phyloP scores from a whole-genome alignment of 2,797 vertebrate genomes.

The Cheirogaleus major region DNA sequence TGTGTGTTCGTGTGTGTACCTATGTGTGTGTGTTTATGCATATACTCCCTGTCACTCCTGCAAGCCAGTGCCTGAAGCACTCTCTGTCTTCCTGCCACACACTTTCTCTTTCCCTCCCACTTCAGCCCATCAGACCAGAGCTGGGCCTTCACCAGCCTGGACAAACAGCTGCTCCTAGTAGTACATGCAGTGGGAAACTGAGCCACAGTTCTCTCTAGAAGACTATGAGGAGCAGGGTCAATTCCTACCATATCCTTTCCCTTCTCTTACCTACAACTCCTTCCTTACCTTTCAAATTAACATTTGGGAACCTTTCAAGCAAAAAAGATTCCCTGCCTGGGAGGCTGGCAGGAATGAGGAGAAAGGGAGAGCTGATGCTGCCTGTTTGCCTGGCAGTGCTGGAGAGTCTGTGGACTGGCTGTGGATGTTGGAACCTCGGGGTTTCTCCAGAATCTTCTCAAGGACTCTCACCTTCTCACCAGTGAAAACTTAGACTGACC shows the following conservation, averaged over 20 bases:
- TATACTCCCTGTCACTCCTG: neutral
- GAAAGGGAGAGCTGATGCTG: fast-evolving
- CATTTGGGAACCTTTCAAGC: neutral
- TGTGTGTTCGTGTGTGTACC: no score
- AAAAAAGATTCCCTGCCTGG: neutral
- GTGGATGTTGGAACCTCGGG: neutral
- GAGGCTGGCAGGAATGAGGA: neutral
- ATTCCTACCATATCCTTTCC: neutral
- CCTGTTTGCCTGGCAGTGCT: no score
- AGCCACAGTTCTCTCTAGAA: neutral
- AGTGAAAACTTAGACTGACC: neutral
- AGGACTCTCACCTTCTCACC: neutral
- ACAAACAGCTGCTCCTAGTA: neutral
- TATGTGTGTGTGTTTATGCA: neutral
- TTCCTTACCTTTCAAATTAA: neutral
- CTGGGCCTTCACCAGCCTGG: fast-evolving
- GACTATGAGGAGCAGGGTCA: neutral
- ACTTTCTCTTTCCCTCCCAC: neutral
- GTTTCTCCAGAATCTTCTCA: neutral
- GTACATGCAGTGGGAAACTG: fast-evolving
- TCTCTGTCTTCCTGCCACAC: neutral
- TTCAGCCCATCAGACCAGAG: fast-evolving
- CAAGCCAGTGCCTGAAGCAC: neutral
- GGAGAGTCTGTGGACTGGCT: neutral
- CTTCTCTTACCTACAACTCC: neutral